These are phyloP conservation scores for Leptinotarsa tumamoca DNA, from an alignment of 2,888 invertebrate genomes.

Conservation along the genomic window DNA sequence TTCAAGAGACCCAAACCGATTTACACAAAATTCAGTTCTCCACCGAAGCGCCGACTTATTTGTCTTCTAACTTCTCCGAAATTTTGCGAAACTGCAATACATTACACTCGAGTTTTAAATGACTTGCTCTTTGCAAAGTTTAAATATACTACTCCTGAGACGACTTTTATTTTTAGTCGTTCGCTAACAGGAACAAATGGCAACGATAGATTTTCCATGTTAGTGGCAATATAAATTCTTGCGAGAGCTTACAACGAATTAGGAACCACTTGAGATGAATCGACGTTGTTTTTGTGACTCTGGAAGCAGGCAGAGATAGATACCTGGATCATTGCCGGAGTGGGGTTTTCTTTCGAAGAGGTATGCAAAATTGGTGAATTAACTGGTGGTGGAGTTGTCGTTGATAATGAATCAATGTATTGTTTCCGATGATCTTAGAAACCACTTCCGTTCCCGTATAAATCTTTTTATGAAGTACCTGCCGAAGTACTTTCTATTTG, in stretches of 20 bases:
- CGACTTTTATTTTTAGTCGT: constrained; percentile 1
- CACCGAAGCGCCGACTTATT: not conserved
- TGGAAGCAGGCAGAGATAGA: not conserved
- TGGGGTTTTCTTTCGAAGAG: not conserved
- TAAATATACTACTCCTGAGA: constrained; percentile 1
- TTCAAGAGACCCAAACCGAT: not conserved
- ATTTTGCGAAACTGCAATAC: not conserved
- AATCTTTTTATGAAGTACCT: no score
- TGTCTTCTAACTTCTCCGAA: constrained; percentile 10
- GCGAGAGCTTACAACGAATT: not conserved
- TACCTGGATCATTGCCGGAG: not conserved
- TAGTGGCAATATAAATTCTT: constrained; percentile 7
- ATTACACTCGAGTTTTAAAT: constrained; percentile 10
- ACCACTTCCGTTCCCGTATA: no score
- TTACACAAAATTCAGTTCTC: not conserved
- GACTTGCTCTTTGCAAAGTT: constrained; percentile 8
- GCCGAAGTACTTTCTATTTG: no score
- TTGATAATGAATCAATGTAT: no score
- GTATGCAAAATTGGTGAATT: not conserved
- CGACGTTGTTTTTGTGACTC: not conserved
- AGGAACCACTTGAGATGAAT: constrained; percentile 8
- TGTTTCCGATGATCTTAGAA: no score
- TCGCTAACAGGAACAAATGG: constrained; percentile 13
- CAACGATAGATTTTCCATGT: not conserved
- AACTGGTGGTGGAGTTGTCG: no score